phyloP scores from a whole-genome alignment of 1,140 invertebrate genomes.

The Drosophila trapezifrons region DNA sequence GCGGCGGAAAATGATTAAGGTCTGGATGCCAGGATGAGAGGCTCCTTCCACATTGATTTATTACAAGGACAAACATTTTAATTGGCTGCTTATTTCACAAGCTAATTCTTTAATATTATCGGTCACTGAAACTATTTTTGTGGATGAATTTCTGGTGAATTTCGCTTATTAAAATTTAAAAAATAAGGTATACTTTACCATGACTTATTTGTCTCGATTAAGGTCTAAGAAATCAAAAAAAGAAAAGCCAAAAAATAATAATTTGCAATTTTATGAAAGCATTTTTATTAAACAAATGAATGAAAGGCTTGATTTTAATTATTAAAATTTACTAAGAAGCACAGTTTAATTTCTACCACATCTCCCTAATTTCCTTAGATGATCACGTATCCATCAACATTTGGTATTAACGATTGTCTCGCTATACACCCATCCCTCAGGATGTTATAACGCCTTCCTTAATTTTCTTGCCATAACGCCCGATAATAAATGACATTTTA shows the following conservation, averaged over 20 bases:
- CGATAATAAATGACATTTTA: slow-evolving; percentile 77
- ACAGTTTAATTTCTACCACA: too few species aligned
- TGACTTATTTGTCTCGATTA: not conserved
- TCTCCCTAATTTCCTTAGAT: too few species aligned
- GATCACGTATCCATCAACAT: slow-evolving; percentile 43
- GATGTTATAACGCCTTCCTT: not conserved
- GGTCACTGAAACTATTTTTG: not conserved
- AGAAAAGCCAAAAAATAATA: too few species aligned
- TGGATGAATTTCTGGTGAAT: not conserved
- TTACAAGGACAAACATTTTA: slow-evolving; percentile 10
- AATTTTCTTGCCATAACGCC: slow-evolving; percentile 12
- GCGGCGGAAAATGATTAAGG: slow-evolving; percentile 4
- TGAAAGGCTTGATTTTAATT: too few species aligned
- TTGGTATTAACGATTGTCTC: slow-evolving; percentile 43
- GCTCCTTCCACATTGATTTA: not conserved
- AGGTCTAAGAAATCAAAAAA: too few species aligned
- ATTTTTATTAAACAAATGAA: too few species aligned
- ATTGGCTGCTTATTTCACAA: slow-evolving; percentile 5
- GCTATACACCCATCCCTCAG: not conserved
- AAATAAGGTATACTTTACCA: not conserved
- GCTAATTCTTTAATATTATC: not conserved
- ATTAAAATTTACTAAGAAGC: too few species aligned
- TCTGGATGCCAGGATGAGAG: not conserved
- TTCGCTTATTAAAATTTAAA: not conserved
- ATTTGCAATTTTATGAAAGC: too few species aligned